Conservation (phyloP, 2,888 invertebrate genomes). For the Spilosoma lubricipeda region DNA sequence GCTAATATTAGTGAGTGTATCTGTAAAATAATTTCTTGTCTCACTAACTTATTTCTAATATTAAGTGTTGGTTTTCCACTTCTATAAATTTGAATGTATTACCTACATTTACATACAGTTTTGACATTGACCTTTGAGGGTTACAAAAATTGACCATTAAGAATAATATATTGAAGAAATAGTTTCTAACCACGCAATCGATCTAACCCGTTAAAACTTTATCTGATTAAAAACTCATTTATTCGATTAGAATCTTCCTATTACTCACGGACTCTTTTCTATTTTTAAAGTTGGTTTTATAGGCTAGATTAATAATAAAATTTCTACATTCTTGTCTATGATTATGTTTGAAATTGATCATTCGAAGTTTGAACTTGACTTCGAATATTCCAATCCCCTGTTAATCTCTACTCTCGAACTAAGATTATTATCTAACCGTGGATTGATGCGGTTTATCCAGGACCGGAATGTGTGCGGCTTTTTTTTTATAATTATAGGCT, state of each 20-base stretch:
- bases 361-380: neutral
- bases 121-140: slow-evolving; percentile 3
- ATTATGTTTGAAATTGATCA: too few species aligned
- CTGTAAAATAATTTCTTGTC: neutral
- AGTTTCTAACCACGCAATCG: slow-evolving; percentile 1
- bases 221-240: slow-evolving; percentile 6
- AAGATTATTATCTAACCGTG: too few species aligned
- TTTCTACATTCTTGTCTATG: too few species aligned
- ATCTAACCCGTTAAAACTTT: neutral
- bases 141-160: slow-evolving; percentile 6
- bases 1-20: neutral
- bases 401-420: too few species aligned
- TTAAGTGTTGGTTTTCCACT: neutral
- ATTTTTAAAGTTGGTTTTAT: neutral
- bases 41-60: neutral
- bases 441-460: too few species aligned
- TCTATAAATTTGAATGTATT: neutral
- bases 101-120: neutral
- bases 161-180: slow-evolving; percentile 11
- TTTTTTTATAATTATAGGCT: too few species aligned
- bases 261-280: neutral
- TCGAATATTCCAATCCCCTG: neutral
- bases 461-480: too few species aligned
- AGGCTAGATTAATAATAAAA: neutral
- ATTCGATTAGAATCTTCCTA: neutral